Conservation (phyloP, 2,797 vertebrate species). For the Pseudomugil tenellus region DNA sequence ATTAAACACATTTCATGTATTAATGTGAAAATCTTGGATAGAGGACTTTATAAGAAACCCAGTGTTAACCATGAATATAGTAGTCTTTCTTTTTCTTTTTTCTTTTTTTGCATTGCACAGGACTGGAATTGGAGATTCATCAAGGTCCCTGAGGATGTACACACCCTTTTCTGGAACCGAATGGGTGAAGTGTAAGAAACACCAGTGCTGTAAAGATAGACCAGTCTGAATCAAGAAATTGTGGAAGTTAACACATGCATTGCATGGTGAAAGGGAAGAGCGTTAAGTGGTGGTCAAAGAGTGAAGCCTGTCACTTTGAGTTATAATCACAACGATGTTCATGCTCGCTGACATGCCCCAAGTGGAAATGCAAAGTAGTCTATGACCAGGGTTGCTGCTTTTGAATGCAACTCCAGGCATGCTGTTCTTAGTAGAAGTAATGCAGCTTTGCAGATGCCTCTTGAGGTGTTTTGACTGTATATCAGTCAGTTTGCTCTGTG, state of each 20-base stretch:
- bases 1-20: background rate
- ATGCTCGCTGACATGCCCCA: slow-evolving; percentile 14
- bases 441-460: slow-evolving; percentile 8
- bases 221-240: slow-evolving; percentile 20
- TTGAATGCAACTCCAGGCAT: background rate
- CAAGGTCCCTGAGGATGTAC: background rate
- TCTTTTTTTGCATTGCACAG: too few relatives aligned
- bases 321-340: slow-evolving; percentile 17
- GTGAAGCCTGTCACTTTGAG: slow-evolving; percentile 21
- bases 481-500: slow-evolving; percentile 29
- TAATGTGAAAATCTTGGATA: too few relatives aligned
- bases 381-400: slow-evolving; percentile 3
- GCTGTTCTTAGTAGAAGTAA: slow-evolving; percentile 7
- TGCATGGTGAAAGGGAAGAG: slow-evolving; percentile 16
- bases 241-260: slow-evolving; percentile 4
- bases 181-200: slow-evolving; percentile 1
- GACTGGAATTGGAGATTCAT: background rate
- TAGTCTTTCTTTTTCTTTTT: too few relatives aligned
- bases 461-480: slow-evolving; percentile 11
- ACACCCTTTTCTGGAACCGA: slow-evolving; percentile 11
- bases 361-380: slow-evolving; percentile 3
- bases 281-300: slow-evolving; percentile 2
- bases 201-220: slow-evolving; percentile 10
- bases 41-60: background rate
- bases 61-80: too few relatives aligned